These are phyloP conservation scores for Novumbra hubbsi DNA, from an alignment of 2,797 vertebrate genomes.

Conservation along the genomic window DNA sequence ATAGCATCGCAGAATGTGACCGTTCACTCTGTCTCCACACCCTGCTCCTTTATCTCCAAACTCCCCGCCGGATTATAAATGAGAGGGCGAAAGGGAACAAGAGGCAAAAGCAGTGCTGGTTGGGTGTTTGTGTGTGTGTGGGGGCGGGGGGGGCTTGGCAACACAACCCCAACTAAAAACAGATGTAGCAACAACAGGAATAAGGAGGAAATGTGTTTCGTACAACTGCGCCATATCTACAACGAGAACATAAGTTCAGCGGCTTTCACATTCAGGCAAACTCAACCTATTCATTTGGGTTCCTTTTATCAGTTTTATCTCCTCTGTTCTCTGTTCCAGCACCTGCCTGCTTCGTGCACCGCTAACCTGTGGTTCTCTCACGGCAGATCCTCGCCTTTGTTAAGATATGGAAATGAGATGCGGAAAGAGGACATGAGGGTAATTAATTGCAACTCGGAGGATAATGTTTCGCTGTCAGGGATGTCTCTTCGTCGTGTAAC, in stretches of 20 bases:
- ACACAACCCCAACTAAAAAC: conserved; percentile 4
- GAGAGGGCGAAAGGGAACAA: conserved; percentile 84
- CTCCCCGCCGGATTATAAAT: conserved; percentile 89
- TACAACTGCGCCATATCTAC: conserved; percentile 6
- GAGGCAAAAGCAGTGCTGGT: conserved; percentile 69
- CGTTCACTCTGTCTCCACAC: conserved; percentile 88
- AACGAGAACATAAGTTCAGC: conserved; percentile 31
- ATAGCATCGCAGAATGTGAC: conserved; percentile 90
- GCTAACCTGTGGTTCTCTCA: conserved; percentile 78
- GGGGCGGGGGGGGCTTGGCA: conserved; percentile 70
- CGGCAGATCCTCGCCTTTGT: conserved; percentile 79
- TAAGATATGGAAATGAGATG: conserved; percentile 97
- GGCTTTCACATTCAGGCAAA: conserved; percentile 37
- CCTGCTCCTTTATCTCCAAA: conserved; percentile 83
- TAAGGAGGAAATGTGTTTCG: conserved; percentile 18
- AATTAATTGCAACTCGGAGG: conserved; percentile 96
- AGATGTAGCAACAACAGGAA: conserved; percentile 17
- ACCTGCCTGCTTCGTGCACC: conserved; percentile 59
- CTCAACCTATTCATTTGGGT: conserved; percentile 57
- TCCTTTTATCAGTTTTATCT: conserved; percentile 49
- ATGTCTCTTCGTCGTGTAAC: conserved; percentile 91
- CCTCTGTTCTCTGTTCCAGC: conserved; percentile 7
- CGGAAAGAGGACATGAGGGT: conserved; percentile 92
- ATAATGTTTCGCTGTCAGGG: conserved; percentile 97
- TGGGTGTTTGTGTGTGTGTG: conserved; percentile 41